phyloP scores from a whole-genome alignment of 2,797 vertebrate genomes.

The Salmo trutta region DNA sequence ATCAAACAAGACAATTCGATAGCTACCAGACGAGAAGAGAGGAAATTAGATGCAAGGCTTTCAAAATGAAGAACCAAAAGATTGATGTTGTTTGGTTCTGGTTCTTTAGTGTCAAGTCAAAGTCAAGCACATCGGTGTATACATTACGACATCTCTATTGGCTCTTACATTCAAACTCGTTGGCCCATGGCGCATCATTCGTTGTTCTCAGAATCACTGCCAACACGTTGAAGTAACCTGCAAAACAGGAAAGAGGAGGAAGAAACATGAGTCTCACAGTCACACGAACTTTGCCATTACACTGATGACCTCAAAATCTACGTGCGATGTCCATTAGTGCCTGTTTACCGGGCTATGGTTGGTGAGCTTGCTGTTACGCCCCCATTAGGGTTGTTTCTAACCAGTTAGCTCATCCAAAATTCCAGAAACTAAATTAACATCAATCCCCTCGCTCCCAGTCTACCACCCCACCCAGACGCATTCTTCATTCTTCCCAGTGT shows the following conservation, averaged over 20 bases:
- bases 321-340: slow-evolving; percentile 41
- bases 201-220: slow-evolving; percentile 86
- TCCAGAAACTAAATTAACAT: slow-evolving; percentile 58
- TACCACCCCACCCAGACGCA: slow-evolving; percentile 24
- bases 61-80: background rate
- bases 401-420: slow-evolving; percentile 41
- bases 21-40: slow-evolving; percentile 61
- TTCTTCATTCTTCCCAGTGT: slow-evolving; percentile 35
- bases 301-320: slow-evolving; percentile 38
- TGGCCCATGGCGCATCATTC: slow-evolving; percentile 84
- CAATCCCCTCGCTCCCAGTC: slow-evolving; percentile 26
- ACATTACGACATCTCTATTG: background rate
- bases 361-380: slow-evolving; percentile 31
- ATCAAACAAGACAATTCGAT: slow-evolving; percentile 93
- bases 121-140: background rate
- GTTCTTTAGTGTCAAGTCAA: background rate
- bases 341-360: slow-evolving; percentile 19
- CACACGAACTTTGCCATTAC: slow-evolving; percentile 44
- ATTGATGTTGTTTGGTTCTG: background rate
- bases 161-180: slow-evolving; percentile 94
- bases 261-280: slow-evolving; percentile 36
- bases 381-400: slow-evolving; percentile 36
- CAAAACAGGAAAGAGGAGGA: slow-evolving; percentile 52
- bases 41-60: slow-evolving; percentile 2
- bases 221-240: slow-evolving; percentile 81